Percentiles rank a stretch among this genome's conserved stretches.
Evolutionary conservation across 2,113 vertebrate genomes (phyloP).

Genomic region (Cavia porcellus): DNA sequence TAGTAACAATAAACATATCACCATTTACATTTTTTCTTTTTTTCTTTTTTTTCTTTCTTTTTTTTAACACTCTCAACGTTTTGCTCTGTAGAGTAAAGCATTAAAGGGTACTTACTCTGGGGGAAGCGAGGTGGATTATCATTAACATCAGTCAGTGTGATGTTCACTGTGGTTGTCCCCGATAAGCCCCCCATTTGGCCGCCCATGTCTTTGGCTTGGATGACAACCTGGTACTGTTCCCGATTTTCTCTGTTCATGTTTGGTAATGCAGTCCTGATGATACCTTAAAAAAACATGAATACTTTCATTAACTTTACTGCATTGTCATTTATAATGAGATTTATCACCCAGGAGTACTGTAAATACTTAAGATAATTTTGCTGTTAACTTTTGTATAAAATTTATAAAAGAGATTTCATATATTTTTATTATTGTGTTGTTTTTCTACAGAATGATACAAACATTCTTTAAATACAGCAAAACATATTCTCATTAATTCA

Average conservation of each 20-base stretch:
- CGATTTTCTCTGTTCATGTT: slow-evolving; percentile 93
- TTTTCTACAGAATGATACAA: not conserved
- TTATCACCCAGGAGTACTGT: not conserved
- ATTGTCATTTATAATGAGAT: not conserved
- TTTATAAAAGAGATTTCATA: not conserved
- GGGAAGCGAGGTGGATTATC: slow-evolving; percentile 92
- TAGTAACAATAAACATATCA: slow-evolving; percentile 77
- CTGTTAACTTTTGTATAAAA: not conserved
- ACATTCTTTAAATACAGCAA: not conserved
- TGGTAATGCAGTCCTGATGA: slow-evolving; percentile 91
- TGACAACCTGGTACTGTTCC: slow-evolving; percentile 92
- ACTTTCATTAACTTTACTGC: not conserved
- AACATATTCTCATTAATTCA: not conserved
- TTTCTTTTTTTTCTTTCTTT: slow-evolving; percentile 71
- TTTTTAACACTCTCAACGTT: slow-evolving; percentile 26
- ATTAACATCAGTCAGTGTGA: slow-evolving; percentile 91
- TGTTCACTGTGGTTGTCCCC: slow-evolving; percentile 91
- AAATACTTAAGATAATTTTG: not conserved
- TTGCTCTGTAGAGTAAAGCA: slow-evolving; percentile 61
- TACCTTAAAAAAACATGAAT: slow-evolving; percentile 84
- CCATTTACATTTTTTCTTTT: slow-evolving; percentile 62
- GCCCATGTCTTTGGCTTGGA: slow-evolving; percentile 93
- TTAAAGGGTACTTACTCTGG: slow-evolving; percentile 89
- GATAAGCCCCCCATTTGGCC: slow-evolving; percentile 93
- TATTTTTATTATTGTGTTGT: not conserved